Percentiles rank a stretch among this genome's conserved stretches.
Evolutionary conservation across 2,797 vertebrate genomes (phyloP).

Genomic region (Rhinogobio ventralis): DNA sequence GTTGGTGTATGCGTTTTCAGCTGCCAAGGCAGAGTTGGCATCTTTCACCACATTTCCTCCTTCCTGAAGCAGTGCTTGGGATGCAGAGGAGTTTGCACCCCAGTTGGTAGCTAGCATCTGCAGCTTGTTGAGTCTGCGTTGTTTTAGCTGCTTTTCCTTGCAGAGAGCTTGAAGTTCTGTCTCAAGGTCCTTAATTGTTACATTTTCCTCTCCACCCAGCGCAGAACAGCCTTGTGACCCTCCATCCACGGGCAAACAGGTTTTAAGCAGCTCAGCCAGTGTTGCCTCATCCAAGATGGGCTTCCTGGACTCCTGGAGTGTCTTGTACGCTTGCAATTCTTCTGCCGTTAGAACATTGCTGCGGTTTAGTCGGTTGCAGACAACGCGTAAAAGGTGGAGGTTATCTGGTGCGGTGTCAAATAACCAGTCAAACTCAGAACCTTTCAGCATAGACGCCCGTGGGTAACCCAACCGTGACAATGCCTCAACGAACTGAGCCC

Average conservation of each 20-base stretch:
- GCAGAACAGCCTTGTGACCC: constrained; percentile 45
- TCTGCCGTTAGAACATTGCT: constrained; percentile 79
- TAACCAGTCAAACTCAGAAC: constrained; percentile 95
- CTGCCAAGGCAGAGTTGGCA: constrained; percentile 69
- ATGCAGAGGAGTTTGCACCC: constrained; percentile 73
- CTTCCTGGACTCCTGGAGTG: constrained; percentile 78
- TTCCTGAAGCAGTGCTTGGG: constrained; percentile 72
- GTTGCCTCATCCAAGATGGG: constrained; percentile 83
- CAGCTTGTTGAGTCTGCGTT: constrained; percentile 80
- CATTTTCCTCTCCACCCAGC: constrained; percentile 64
- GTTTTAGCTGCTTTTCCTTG: constrained; percentile 81
- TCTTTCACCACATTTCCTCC: constrained; percentile 73
- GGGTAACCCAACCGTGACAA: constrained; percentile 86
- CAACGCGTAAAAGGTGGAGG: constrained; percentile 85
- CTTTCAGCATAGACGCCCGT: constrained; percentile 78
- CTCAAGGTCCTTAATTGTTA: constrained; percentile 79
- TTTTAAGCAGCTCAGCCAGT: constrained; percentile 85
- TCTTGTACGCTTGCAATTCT: constrained; percentile 79
- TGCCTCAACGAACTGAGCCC: constrained; percentile 87
- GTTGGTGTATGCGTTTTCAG: constrained; percentile 78
- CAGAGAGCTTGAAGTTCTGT: constrained; percentile 81
- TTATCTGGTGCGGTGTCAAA: constrained; percentile 86
- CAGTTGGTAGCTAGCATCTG: constrained; percentile 77
- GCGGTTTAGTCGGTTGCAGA: constrained; percentile 83
- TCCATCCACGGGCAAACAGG: constrained; percentile 70